These are phyloP conservation scores for Apis laboriosa DNA, from an alignment of 1,140 invertebrate genomes.

Conservation along the genomic window DNA sequence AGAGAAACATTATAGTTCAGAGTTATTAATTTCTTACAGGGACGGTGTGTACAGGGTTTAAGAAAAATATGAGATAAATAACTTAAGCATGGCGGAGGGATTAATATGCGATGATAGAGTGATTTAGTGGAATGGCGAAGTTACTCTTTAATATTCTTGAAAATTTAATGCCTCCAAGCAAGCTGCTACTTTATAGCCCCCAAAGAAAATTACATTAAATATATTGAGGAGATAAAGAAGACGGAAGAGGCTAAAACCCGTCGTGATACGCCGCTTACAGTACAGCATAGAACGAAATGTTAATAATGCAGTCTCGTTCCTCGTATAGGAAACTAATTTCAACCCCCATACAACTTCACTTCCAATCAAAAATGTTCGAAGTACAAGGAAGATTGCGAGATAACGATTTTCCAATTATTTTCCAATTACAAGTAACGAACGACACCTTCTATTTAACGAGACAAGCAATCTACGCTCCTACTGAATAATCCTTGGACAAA, in stretches of 20 bases:
- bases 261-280: not conserved
- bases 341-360: not conserved
- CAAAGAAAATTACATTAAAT: not conserved
- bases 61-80: not conserved
- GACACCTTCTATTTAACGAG: not conserved
- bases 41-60: not conserved
- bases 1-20: too few relatives aligned
- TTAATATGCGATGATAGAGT: not conserved
- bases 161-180: not conserved
- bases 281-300: not conserved
- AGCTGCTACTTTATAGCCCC: not conserved
- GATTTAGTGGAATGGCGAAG: not conserved
- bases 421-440: not conserved
- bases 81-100: not conserved
- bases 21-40: too few relatives aligned
- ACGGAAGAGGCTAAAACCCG: not conserved
- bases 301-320: not conserved
- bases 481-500: not conserved
- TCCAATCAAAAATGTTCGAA: too few relatives aligned
- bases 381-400: not conserved
- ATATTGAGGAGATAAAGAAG: not conserved
- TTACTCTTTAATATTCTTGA: not conserved
- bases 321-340: not conserved
- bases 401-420: not conserved
- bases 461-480: not conserved